Evolutionary conservation across 2,113 vertebrate genomes (phyloP), one percentile per base, ranked within the genome.

Genomic region (Rattus norvegicus): DNA sequence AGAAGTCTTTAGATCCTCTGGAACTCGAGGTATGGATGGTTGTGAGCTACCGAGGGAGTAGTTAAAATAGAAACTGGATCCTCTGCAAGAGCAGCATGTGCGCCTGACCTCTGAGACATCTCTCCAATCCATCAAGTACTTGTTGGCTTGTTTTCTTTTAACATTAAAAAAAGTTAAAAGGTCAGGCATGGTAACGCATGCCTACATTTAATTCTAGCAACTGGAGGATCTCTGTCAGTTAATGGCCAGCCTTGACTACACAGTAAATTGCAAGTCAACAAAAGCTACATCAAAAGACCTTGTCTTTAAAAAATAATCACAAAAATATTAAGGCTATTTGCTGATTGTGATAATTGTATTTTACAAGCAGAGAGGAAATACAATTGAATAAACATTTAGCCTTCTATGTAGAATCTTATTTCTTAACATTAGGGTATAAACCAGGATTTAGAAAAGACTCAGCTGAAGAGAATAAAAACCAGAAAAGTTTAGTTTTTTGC

Each of bases 301-400:
- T 65, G 16, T 49, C 17, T 36, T 67, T 1, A 33, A 17, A 43
- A 84, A 61, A 65, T 2, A 28, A 83, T 49, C 24, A 28, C 26
- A 84, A 61, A 77, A 80, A 83, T 13, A 67, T 28, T 67, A 90
- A 49, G 16, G 33, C 36, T 16, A 24, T 56, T 72, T 85, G 17
- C 49, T 30, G 36, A 6, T 91, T 17, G 65, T n/a, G 36, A 7
- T 3, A 65, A 79, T 79, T 88, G 94, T 30, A 33, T 17, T 77
- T 92, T 69, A 92, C 95, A 17, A 88, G 14, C 17, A 86, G n/a
- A 86, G 39, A 56, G 16, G 96, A 97, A 73, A 72, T 59, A 59
- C 67, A 65, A 63, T 5, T 63, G 5, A 88, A 84, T 85, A 94
- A 94, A 92, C 87, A 90, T 72, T 61, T 92, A 88, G 14, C 1